Conservation (phyloP, 2,888 invertebrate species). For the Cheilosia urbana region DNA sequence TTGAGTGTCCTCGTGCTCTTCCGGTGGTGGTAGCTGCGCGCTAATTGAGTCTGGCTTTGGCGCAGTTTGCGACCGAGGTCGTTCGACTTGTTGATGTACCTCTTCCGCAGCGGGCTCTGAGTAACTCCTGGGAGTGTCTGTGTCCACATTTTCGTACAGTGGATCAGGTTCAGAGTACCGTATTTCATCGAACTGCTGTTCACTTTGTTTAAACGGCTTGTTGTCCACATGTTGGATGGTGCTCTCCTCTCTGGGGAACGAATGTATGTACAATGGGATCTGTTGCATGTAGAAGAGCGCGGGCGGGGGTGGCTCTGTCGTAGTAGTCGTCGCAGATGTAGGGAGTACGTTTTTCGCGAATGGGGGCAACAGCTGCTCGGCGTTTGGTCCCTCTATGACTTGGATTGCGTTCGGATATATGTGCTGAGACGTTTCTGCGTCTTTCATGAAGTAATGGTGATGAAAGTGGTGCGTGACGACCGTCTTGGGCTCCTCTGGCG, state of each 20-base stretch:
- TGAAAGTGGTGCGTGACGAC: slow-evolving; percentile 82
- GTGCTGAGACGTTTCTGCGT: slow-evolving; percentile 46
- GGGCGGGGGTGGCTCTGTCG: not conserved
- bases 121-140: slow-evolving; percentile 50
- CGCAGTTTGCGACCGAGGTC: not conserved
- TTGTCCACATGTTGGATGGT: slow-evolving; percentile 69
- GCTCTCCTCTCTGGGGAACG: slow-evolving; percentile 76
- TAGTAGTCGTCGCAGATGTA: not conserved
- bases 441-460: slow-evolving; percentile 83
- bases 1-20: slow-evolving; percentile 78
- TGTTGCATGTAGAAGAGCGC: slow-evolving; percentile 59
- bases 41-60: not conserved
- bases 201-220: slow-evolving; percentile 80
- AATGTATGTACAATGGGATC: slow-evolving; percentile 69
- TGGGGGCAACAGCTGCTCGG: slow-evolving; percentile 27
- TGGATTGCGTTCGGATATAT: slow-evolving; percentile 45
- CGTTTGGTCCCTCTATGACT: slow-evolving; percentile 39
- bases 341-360: slow-evolving; percentile 31
- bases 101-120: slow-evolving; percentile 5
- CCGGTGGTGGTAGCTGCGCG: slow-evolving; percentile 81
- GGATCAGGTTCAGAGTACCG: slow-evolving; percentile 85
- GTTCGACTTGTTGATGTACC: slow-evolving; percentile 41
- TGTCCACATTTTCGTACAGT: slow-evolving; percentile 80
- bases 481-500: slow-evolving; percentile 63
- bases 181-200: slow-evolving; percentile 79